These are phyloP conservation scores for Hypotaenidia philippensis DNA, from an alignment of 2,797 vertebrate genomes.

Conservation along the genomic window DNA sequence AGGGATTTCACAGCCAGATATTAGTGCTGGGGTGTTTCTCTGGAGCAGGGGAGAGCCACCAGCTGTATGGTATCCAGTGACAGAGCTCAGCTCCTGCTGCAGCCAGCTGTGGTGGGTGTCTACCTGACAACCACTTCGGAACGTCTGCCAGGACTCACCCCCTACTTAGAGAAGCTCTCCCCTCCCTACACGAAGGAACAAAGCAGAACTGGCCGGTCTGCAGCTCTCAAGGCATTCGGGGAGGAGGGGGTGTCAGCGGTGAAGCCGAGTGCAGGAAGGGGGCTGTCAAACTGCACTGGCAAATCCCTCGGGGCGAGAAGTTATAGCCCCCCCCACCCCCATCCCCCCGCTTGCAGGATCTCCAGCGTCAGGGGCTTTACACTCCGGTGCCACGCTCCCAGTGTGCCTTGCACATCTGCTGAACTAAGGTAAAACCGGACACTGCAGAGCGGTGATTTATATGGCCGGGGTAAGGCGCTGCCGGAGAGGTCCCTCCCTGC, in stretches of 20 bases:
- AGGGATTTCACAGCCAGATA: not conserved
- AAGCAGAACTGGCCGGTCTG: not conserved
- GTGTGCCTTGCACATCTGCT: constrained; percentile 58
- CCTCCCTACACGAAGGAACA: not conserved
- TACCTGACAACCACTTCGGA: not conserved
- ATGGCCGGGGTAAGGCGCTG: not conserved
- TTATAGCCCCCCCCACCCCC: not conserved
- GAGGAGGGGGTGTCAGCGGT: not conserved
- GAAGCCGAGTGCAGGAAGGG: not conserved
- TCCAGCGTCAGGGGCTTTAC: not conserved
- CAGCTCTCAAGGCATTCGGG: not conserved
- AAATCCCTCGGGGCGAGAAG: not conserved
- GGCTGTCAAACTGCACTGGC: not conserved
- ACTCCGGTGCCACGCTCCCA: not conserved
- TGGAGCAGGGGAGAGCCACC: not conserved
- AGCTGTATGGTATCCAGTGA: not conserved
- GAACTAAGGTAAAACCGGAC: constrained; percentile 41
- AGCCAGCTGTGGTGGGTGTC: not conserved
- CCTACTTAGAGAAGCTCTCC: not conserved
- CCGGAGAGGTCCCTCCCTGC: constrained; percentile 16
- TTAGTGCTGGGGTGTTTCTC: not conserved
- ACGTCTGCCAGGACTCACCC: not conserved
- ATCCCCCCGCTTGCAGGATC: not conserved
- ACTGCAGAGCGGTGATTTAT: constrained; percentile 54
- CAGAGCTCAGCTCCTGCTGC: not conserved